Percentiles rank a stretch among this genome's conserved stretches.
Evolutionary conservation across 2,888 invertebrate genomes (phyloP).

Genomic region (Clusia tigrina): DNA sequence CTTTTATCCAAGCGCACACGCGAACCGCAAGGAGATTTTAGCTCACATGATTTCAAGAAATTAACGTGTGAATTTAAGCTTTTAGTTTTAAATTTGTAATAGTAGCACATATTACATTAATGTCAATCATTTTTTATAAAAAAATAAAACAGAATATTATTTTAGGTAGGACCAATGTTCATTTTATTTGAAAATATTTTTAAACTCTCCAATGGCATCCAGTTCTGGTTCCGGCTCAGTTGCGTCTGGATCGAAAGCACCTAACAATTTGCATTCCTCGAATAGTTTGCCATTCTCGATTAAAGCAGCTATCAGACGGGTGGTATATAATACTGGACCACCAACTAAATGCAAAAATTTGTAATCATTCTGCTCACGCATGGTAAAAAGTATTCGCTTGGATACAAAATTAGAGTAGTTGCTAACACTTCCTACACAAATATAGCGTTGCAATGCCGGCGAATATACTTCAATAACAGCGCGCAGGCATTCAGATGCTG

Average conservation of each 20-base stretch:
- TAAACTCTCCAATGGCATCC: slow-evolving; percentile 49
- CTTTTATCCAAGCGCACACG: not conserved
- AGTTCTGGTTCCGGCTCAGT: slow-evolving; percentile 1
- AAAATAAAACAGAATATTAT: not conserved
- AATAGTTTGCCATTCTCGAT: slow-evolving; percentile 70
- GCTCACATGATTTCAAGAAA: not conserved
- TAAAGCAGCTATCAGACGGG: slow-evolving; percentile 76
- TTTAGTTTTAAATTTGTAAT: not conserved
- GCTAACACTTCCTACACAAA: slow-evolving; percentile 79
- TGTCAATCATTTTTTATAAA: not conserved
- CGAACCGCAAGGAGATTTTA: not conserved
- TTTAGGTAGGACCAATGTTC: not conserved
- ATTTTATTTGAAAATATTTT: slow-evolving; percentile 53
- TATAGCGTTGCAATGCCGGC: slow-evolving; percentile 68
- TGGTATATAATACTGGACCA: slow-evolving; percentile 78
- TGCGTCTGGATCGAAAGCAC: slow-evolving; percentile 9
- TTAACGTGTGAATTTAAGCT: slow-evolving; percentile 39
- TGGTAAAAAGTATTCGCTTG: slow-evolving; percentile 78
- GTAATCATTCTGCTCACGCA: slow-evolving; percentile 68
- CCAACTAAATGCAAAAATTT: slow-evolving; percentile 75
- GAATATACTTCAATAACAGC: slow-evolving; percentile 80
- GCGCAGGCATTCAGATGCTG: slow-evolving; percentile 73
- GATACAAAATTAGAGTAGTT: slow-evolving; percentile 78
- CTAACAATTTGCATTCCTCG: slow-evolving; percentile 32
- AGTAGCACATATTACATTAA: not conserved